phyloP scores from a whole-genome alignment of 2,797 vertebrate genomes.

The Glyptemys insculpta region DNA sequence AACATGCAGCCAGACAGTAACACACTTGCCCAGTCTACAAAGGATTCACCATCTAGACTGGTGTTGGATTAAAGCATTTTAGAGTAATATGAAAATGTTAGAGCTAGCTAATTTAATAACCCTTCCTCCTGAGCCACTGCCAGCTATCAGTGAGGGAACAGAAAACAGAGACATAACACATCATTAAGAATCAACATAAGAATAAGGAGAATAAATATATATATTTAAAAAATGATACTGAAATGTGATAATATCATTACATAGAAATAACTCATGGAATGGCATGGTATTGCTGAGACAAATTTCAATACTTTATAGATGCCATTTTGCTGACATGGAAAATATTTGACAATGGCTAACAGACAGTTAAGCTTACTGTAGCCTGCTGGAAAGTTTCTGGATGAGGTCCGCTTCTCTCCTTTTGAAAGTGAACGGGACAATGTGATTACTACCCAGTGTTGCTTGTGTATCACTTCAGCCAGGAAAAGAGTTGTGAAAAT shows the following conservation, averaged over 20 bases:
- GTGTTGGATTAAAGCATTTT: neutral
- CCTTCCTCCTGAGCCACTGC: neutral
- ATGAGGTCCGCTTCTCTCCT: conserved; percentile 72
- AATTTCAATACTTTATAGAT: conserved; percentile 39
- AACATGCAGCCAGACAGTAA: neutral
- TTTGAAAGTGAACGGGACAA: conserved; percentile 71
- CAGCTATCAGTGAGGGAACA: conserved; percentile 12
- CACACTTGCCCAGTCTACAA: neutral
- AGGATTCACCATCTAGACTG: neutral
- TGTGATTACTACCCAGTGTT: conserved; percentile 66
- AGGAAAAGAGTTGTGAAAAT: conserved; percentile 69
- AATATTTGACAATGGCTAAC: conserved; percentile 63
- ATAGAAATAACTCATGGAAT: conserved; percentile 42
- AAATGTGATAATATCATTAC: neutral
- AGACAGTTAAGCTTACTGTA: conserved; percentile 72
- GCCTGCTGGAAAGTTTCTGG: conserved; percentile 67
- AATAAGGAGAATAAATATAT: neutral
- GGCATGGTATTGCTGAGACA: conserved; percentile 44
- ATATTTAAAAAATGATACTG: conserved; percentile 4
- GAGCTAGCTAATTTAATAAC: neutral
- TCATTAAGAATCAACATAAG: neutral
- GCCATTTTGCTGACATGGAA: conserved; percentile 49
- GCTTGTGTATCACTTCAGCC: conserved; percentile 69
- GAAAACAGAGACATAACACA: neutral
- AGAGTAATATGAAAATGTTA: neutral